Conservation (phyloP, 2,797 vertebrate species). For the Enteromius fasciolatus region DNA sequence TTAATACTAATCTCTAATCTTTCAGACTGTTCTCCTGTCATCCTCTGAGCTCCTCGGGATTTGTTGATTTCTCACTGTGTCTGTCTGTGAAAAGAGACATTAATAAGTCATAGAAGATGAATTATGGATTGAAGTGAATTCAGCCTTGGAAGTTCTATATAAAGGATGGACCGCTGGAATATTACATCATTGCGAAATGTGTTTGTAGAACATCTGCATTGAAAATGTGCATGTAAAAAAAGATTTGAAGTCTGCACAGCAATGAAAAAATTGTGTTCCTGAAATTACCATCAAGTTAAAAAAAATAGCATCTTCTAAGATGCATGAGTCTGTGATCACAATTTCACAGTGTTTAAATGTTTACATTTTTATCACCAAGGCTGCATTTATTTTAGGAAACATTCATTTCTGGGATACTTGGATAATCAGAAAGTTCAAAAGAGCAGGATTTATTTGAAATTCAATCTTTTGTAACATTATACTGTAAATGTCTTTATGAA, state of each 20-base stretch:
- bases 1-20: background rate
- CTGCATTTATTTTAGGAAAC: background rate
- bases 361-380: background rate
- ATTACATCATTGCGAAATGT: slow-evolving; percentile 29
- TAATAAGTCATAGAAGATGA: slow-evolving; percentile 45
- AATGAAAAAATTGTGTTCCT: background rate
- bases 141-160: slow-evolving; percentile 29
- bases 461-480: background rate
- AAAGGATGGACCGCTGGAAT: slow-evolving; percentile 21
- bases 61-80: slow-evolving; percentile 28
- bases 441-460: background rate
- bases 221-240: background rate
- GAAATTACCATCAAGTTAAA: background rate
- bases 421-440: background rate
- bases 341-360: background rate
- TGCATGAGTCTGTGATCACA: background rate
- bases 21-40: background rate
- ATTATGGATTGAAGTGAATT: slow-evolving; percentile 59
- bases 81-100: slow-evolving; percentile 62
- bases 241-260: background rate
- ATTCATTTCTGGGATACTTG: background rate
- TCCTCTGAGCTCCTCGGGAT: slow-evolving; percentile 15
- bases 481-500: background rate
- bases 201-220: slow-evolving; percentile 11
- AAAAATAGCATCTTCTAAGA: background rate